Conservation (phyloP, 1,140 invertebrate species). For the Ruditapes philippinarum region DNA sequence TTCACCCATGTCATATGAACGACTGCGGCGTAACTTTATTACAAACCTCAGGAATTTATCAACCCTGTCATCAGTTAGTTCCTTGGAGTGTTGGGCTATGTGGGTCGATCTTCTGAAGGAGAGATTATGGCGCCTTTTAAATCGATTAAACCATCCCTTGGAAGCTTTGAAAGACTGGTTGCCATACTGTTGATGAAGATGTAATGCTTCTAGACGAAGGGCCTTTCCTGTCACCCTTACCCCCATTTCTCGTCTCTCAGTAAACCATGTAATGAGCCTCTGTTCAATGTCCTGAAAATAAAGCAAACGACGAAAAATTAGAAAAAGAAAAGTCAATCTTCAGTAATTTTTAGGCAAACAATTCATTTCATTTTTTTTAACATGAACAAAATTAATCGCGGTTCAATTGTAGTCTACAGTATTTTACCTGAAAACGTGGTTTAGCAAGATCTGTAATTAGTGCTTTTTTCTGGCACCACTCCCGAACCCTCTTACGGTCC, state of each 20-base stretch:
- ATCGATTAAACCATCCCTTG: neutral
- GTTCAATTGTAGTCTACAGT: too few species aligned
- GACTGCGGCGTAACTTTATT: neutral
- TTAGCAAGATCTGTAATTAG: neutral
- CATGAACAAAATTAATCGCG: too few species aligned
- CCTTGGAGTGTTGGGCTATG: neutral
- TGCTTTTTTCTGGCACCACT: neutral
- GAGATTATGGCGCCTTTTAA: neutral
- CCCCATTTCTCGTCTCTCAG: neutral
- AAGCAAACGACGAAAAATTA: neutral
- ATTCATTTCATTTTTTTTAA: too few species aligned
- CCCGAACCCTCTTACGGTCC: neutral
- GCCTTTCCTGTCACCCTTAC: neutral
- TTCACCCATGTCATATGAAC: neutral
- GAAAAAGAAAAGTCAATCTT: too few species aligned
- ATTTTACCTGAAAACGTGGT: too few species aligned
- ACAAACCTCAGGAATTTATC: slow-evolving; percentile 19
- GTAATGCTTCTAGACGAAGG: neutral
- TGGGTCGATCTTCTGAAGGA: neutral
- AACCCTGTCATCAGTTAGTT: neutral
- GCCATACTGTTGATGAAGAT: neutral
- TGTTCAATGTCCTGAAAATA: neutral
- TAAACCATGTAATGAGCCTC: neutral
- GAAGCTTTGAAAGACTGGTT: slow-evolving; percentile 7
- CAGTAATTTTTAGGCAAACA: too few species aligned